phyloP scores from a whole-genome alignment of 1,140 invertebrate species.

The Trichoplusia ni region DNA sequence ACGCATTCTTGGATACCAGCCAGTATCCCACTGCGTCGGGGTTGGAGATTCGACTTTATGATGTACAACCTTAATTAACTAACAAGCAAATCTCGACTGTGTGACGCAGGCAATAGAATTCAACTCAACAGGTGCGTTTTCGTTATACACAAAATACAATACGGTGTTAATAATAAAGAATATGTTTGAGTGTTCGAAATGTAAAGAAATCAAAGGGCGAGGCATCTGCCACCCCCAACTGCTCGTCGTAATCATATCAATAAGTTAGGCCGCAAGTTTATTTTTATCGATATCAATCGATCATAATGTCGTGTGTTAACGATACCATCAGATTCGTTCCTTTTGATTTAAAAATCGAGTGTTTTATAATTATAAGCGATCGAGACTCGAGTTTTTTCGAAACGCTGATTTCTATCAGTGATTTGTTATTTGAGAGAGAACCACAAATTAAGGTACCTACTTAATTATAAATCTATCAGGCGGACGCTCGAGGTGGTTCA shows the following conservation, averaged over 20 bases:
- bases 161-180: constrained; percentile 41
- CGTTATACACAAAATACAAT: constrained; percentile 23
- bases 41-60: constrained; percentile 52
- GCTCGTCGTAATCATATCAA: constrained; percentile 55
- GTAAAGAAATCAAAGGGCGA: constrained; percentile 46
- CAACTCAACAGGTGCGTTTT: constrained; percentile 1
- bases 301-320: constrained; percentile 38
- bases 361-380: constrained; percentile 27
- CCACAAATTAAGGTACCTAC: constrained; percentile 23
- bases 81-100: neutral
- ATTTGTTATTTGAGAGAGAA: constrained; percentile 30
- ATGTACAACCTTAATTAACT: constrained; percentile 41
- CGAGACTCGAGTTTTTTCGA: constrained; percentile 19
- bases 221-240: constrained; percentile 62
- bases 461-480: constrained; percentile 21
- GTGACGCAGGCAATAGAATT: neutral
- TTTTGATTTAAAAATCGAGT: constrained; percentile 19
- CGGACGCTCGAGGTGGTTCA: constrained; percentile 10
- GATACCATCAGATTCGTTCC: constrained; percentile 14
- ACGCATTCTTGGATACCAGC: constrained; percentile 58
- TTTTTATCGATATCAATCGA: constrained; percentile 51
- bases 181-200: constrained; percentile 36
- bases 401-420: constrained; percentile 27
- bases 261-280: constrained; percentile 49
- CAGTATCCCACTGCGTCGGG: constrained; percentile 60